phyloP scores from a whole-genome alignment of 2,797 vertebrate genomes.

The Ciconia nigra region DNA sequence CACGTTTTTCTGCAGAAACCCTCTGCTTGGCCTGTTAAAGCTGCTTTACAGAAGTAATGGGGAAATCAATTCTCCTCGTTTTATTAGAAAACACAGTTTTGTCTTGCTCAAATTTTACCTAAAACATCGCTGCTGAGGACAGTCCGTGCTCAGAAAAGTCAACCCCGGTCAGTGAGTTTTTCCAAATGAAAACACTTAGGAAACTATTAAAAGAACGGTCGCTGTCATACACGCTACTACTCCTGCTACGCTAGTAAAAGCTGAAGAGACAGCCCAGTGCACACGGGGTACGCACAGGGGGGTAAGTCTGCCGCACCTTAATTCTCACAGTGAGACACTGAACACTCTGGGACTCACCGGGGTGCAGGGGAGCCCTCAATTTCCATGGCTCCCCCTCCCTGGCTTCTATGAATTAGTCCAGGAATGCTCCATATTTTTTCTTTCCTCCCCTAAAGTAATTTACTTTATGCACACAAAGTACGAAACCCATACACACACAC shows the following conservation, averaged over 20 bases:
- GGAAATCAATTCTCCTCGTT: not conserved
- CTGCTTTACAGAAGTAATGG: not conserved
- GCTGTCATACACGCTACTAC: rapidly evolving
- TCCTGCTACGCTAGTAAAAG: not conserved
- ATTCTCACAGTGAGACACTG: rapidly evolving
- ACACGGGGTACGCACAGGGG: rapidly evolving
- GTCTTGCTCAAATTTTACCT: not conserved
- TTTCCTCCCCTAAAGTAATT: not conserved
- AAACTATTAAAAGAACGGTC: not conserved
- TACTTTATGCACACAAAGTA: not conserved
- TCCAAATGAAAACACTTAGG: not conserved
- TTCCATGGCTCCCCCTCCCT: not conserved
- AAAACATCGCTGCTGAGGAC: not conserved
- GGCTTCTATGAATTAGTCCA: not conserved
- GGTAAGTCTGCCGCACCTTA: not conserved
- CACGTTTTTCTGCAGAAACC: not conserved
- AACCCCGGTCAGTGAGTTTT: not conserved
- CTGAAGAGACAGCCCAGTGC: not conserved
- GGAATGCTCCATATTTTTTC: not conserved
- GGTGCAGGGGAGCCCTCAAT: not conserved
- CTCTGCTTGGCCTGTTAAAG: not conserved
- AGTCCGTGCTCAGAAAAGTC: not conserved
- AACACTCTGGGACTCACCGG: not conserved
- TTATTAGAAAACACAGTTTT: not conserved
- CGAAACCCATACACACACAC: not conserved